Percentiles rank a stretch among this genome's conserved stretches.
Evolutionary conservation across 1,140 invertebrate species (phyloP).

Genomic region (Drosophila arawakana): DNA sequence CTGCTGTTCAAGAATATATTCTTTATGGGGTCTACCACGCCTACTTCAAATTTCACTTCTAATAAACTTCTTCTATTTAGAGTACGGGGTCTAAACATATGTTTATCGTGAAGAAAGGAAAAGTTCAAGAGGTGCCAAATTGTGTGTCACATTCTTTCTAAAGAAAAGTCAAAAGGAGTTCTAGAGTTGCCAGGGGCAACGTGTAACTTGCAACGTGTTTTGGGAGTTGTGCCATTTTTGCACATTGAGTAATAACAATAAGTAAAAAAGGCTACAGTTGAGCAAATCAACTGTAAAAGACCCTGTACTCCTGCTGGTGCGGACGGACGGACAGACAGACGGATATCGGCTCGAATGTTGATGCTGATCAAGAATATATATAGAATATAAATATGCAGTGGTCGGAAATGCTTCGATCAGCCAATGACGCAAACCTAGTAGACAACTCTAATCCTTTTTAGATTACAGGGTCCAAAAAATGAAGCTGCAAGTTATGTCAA

Average conservation of each 20-base stretch:
- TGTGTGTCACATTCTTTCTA: conserved; percentile 19
- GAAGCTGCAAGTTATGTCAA: conserved; percentile 51
- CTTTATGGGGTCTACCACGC: too few relatives aligned
- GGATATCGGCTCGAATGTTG: too few relatives aligned
- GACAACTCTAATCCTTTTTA: background rate
- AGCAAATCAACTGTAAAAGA: too few relatives aligned
- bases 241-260: conserved; percentile 64
- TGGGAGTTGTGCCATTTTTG: conserved; percentile 48
- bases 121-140: conserved; percentile 58
- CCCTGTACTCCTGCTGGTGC: too few relatives aligned
- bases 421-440: background rate
- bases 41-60: too few relatives aligned
- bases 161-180: too few relatives aligned
- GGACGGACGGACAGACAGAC: too few relatives aligned
- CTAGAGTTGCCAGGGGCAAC: background rate
- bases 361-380: too few relatives aligned
- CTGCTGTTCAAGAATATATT: too few relatives aligned
- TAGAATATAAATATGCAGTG: too few relatives aligned
- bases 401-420: too few relatives aligned
- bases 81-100: conserved; percentile 33
- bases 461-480: conserved; percentile 35
- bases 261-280: too few relatives aligned
- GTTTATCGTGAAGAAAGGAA: conserved; percentile 35
- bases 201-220: conserved; percentile 21
- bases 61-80: background rate